These are phyloP conservation scores for Clarias macrocephalus DNA, from an alignment of 2,113 vertebrate species.

Conservation along the genomic window DNA sequence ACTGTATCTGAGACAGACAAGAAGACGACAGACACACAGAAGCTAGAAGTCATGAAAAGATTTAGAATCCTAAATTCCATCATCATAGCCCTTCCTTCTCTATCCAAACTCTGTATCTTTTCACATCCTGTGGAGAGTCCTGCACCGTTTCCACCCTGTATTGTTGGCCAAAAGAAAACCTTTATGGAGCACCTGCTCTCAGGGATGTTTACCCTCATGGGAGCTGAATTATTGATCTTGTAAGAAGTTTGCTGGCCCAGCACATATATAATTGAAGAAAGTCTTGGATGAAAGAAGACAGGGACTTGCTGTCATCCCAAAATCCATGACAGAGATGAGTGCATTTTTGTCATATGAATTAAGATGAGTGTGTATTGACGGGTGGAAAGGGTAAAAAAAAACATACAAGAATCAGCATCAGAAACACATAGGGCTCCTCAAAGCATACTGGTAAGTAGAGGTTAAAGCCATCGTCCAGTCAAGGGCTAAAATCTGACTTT, in stretches of 20 bases:
- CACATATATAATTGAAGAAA: slow-evolving; percentile 56
- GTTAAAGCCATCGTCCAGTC: not conserved
- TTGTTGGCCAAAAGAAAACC: not conserved
- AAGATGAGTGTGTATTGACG: slow-evolving; percentile 24
- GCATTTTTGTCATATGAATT: slow-evolving; percentile 38
- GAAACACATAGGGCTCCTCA: not conserved
- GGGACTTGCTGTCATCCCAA: slow-evolving; percentile 39
- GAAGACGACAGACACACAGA: not conserved
- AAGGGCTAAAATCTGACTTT: too few species aligned
- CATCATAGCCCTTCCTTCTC: not conserved
- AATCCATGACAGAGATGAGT: slow-evolving; percentile 31
- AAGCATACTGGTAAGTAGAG: not conserved
- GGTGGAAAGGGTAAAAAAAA: not conserved
- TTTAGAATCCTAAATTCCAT: not conserved
- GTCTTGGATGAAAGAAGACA: slow-evolving; percentile 36
- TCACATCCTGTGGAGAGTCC: slow-evolving; percentile 19
- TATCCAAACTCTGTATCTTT: slow-evolving; percentile 14
- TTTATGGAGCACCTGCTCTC: slow-evolving; percentile 53
- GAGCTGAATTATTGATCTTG: slow-evolving; percentile 60
- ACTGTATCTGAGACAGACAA: slow-evolving; percentile 12
- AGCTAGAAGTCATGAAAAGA: not conserved
- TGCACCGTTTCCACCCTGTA: not conserved
- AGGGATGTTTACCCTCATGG: slow-evolving; percentile 52
- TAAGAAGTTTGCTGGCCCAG: slow-evolving; percentile 36
- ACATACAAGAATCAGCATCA: slow-evolving; percentile 17